Conservation (phyloP, 2,888 invertebrate species). For the Agriopis leucophaearia region DNA sequence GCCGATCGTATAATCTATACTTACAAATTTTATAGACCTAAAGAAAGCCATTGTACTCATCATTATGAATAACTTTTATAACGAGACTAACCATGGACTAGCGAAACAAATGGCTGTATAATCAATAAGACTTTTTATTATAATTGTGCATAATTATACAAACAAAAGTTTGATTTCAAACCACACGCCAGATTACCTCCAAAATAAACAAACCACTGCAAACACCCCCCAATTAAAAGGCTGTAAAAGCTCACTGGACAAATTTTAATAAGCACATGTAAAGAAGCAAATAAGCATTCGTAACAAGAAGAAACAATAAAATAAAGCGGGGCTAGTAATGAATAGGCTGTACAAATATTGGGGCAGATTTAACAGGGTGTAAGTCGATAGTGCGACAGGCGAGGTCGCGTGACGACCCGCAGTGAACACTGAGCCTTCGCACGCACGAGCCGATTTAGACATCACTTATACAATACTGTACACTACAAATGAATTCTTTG, state of each 20-base stretch:
- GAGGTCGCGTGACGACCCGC: conserved; percentile 72
- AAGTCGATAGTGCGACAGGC: conserved; percentile 82
- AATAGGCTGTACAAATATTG: conserved; percentile 83
- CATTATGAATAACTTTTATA: no score
- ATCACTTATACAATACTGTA: conserved; percentile 66
- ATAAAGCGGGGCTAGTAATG: conserved; percentile 75
- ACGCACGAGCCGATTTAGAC: conserved; percentile 64
- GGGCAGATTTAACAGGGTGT: conserved; percentile 83
- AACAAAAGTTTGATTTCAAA: conserved; percentile 7
- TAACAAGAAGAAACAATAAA: conserved; percentile 77
- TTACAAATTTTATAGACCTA: not conserved
- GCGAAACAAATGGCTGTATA: no score
- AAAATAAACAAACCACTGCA: conserved; percentile 52
- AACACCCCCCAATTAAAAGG: conserved; percentile 52
- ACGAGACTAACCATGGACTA: no score
- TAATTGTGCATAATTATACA: not conserved
- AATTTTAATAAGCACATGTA: conserved; percentile 69
- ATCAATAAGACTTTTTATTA: not conserved
- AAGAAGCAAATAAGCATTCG: conserved; percentile 54
- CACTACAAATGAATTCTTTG: conserved; percentile 62
- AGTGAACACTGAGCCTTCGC: conserved; percentile 48
- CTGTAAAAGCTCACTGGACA: conserved; percentile 63
- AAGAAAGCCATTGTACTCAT: no score
- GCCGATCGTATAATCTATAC: not conserved
- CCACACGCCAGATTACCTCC: conserved; percentile 27